Percentiles rank a stretch among this genome's conserved stretches.
These are phyloP conservation scores for Mamestra configurata DNA, from an alignment of 1,140 invertebrate species.

Conservation along the genomic window DNA sequence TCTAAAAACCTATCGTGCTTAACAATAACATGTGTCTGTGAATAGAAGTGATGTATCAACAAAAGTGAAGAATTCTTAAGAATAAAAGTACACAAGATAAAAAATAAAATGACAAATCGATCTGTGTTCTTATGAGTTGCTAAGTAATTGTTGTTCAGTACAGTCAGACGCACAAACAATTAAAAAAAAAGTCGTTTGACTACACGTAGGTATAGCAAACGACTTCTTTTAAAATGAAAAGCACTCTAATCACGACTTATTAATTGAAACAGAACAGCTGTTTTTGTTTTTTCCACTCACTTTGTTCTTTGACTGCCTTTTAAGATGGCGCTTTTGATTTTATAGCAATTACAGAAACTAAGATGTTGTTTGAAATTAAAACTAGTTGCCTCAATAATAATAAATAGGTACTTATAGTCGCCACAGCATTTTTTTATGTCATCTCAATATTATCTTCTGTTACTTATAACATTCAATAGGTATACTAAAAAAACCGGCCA, in stretches of 20 bases:
- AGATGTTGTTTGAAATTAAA: not conserved
- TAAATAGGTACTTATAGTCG: no score
- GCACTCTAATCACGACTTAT: conserved; percentile 20
- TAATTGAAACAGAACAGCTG: not conserved
- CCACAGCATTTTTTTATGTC: no score
- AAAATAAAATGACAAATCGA: no score
- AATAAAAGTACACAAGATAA: no score
- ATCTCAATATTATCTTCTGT: no score
- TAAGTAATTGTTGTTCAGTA: conserved; percentile 23
- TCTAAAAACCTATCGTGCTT: no score
- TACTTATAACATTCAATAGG: no score
- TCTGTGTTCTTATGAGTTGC: not conserved
- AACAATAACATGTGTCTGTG: not conserved
- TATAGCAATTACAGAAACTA: not conserved
- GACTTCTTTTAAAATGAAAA: conserved; percentile 22
- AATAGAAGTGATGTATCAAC: not conserved
- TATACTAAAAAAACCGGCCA: no score
- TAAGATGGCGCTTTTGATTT: not conserved
- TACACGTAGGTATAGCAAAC: not conserved
- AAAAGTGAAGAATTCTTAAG: no score
- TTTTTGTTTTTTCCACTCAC: not conserved
- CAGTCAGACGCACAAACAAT: conserved; percentile 19
- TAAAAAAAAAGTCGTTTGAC: conserved; percentile 21
- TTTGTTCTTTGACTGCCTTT: not conserved
- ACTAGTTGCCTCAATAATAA: not conserved